phyloP scores from a whole-genome alignment of 1,140 invertebrate genomes.

The Macrotrachela quadricornifera region DNA sequence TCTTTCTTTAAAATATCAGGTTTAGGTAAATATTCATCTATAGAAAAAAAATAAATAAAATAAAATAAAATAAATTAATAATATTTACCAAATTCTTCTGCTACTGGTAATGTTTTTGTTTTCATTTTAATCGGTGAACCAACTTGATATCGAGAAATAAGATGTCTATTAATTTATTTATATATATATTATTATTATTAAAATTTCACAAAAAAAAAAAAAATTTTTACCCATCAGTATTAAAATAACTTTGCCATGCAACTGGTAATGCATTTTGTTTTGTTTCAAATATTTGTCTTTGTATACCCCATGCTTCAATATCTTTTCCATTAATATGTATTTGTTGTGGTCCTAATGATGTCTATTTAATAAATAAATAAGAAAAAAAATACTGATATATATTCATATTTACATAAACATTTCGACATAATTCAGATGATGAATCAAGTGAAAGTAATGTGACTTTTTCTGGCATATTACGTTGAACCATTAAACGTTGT shows the following conservation, averaged over 20 bases:
- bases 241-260: conserved; percentile 29
- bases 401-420: conserved; percentile 21
- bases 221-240: conserved; percentile 19
- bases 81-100: conserved; percentile 22
- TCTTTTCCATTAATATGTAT: conserved; percentile 21
- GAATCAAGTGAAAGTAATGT: conserved; percentile 27
- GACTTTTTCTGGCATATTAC: conserved; percentile 18
- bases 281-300: conserved; percentile 15
- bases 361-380: conserved; percentile 11
- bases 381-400: neutral
- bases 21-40: conserved; percentile 25
- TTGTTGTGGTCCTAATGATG: conserved; percentile 16
- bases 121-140: conserved; percentile 30
- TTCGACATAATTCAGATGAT: conserved; percentile 23
- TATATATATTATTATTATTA: neutral
- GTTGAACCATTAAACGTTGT: conserved; percentile 23
- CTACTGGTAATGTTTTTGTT: conserved; percentile 16
- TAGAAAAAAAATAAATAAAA: neutral
- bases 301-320: conserved; percentile 21
- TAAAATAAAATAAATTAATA: neutral
- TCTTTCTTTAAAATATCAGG: conserved; percentile 24
- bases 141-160: conserved; percentile 26
- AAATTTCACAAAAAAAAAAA: neutral
- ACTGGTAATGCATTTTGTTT: conserved; percentile 26
- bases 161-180: conserved; percentile 15